Evolutionary conservation across 2,888 invertebrate genomes (phyloP), one percentile per base, ranked within the genome.

Genomic region (Subacronicta megacephala): DNA sequence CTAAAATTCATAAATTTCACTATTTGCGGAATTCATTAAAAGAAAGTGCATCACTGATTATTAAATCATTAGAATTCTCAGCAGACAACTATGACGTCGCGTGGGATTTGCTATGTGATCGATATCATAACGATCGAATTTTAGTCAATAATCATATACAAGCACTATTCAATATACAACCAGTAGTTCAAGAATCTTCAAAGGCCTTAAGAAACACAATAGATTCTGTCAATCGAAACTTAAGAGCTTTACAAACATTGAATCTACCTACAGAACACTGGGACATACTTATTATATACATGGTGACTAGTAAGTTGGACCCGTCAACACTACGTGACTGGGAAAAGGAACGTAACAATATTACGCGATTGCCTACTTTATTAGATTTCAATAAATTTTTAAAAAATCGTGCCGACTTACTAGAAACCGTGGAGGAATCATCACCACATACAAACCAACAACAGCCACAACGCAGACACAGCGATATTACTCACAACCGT

Each of bases 81-180:
- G 20, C 35, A 16, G 43, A 43, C 13, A 35, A 44, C 16, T 44
- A 52, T 43, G 35, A 43, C 2, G 10, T 15, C 1, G 44, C 44
- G 2, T 38, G 44, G 52, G n/a, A 20, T 18, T 33, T 53, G 9
- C 36, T 56, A 15, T 47, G 47, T 37, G 37, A 55, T 13, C 26
- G 55, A 15, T 47, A 55, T 35, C 18, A 55, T 16, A 55, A 55
- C 6, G 9, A n/a, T 41, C 20, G 46, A 7, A 9, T 44, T n/a
- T 15, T 55, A 13, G 36, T 29, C 12, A 29, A 29, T 4, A 29
- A 29, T 12, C 29, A 29, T 12, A 29, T 29, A 29, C 10, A 10
- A 1, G 3, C 2, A 12, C 12, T 29, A 10, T 29, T 29, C 3
- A 29, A 29, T 12, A 29, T 29, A 2, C 12, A 29, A 3, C 12